Base-by-base conservation (phyloP, 2,888 invertebrate species). In the Orthosia gracilis region DNA sequence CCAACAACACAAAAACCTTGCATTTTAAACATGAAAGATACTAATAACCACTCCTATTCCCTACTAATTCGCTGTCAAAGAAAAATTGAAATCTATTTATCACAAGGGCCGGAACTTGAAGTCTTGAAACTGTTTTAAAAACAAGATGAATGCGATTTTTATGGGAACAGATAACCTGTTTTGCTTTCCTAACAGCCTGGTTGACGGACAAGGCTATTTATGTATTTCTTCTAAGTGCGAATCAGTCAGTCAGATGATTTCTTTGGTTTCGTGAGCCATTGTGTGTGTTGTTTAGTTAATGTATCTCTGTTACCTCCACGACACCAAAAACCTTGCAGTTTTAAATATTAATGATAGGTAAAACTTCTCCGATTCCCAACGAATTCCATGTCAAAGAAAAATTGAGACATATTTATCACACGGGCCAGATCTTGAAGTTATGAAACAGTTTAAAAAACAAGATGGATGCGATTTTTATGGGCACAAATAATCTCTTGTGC, bases 401-500 rank as follows among this genome's bases (percentile, higher is more conserved):
- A 83, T 73, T 49, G 12, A 52, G 50, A 63, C 12, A 26, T 50
- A 83, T 83, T 58, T 52, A 83, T 69, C 62, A 71, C 12, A 63
- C 40, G 62, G 68, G 65, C n/a, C 58, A 57, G n/a, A n/a, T n/a
- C 69, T 55, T 49, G 1, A 40, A n/a, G n/a, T n/a, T n/a, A n/a
- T n/a, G n/a, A n/a, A n/a, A n/a, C n/a, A n/a, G n/a, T n/a, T n/a
- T n/a, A n/a, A n/a, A n/a, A n/a, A 55, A 17, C 26, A 73, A 79
- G 83, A 80, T 78, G 31, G n/a, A 80, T 73, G 69, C 54, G 59
- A 68, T 85, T 83, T 81, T 85, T 73, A 80, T 83, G 26, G 63
- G 68, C 80, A 73, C 63, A 50, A 50, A 74, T 64, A 71, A 40
- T 55, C 55, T 72, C 23, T 65, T 68, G 21, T 50, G 58, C 62